Percentiles rank a stretch among this genome's conserved stretches.
Evolutionary conservation across 2,888 invertebrate species (phyloP).

Genomic region (Nycteola revayana): DNA sequence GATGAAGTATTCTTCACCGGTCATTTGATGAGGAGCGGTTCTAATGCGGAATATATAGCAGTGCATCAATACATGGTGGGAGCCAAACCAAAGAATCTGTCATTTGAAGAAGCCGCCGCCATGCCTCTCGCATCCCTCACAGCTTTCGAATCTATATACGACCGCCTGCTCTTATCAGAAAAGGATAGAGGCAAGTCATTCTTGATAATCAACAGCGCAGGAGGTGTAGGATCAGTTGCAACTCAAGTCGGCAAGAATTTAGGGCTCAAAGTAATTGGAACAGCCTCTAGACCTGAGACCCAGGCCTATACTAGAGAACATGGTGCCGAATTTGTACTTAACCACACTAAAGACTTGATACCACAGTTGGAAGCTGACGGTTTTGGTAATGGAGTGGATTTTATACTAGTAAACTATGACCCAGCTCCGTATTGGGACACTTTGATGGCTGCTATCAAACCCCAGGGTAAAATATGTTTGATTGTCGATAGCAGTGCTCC

Average conservation of each 20-base stretch:
- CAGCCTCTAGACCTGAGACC: conserved; percentile 62
- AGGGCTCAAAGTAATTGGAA: conserved; percentile 66
- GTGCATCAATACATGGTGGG: conserved; percentile 58
- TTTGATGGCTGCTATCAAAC: conserved; percentile 58
- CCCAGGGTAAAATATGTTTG: conserved; percentile 67
- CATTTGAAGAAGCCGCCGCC: conserved; percentile 69
- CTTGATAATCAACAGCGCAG: conserved; percentile 67
- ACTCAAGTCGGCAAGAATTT: conserved; percentile 60
- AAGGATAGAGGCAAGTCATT: conserved; percentile 63
- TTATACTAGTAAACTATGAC: conserved; percentile 65
- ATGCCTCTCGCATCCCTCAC: conserved; percentile 66
- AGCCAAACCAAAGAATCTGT: conserved; percentile 57
- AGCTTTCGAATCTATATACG: conserved; percentile 61
- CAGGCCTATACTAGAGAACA: conserved; percentile 46
- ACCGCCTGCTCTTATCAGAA: conserved; percentile 56
- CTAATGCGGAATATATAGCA: conserved; percentile 65
- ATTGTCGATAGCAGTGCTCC: conserved; percentile 63
- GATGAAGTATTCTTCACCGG: conserved; percentile 70
- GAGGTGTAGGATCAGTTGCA: conserved; percentile 69
- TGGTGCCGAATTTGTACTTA: conserved; percentile 60
- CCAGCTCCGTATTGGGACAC: conserved; percentile 70
- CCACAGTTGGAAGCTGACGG: conserved; percentile 57
- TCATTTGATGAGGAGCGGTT: conserved; percentile 55
- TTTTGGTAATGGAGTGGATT: conserved; percentile 59
- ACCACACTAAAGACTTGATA: conserved; percentile 56